Evolutionary conservation across 2,888 invertebrate species (phyloP).

Genomic region (Taenaris catops): DNA sequence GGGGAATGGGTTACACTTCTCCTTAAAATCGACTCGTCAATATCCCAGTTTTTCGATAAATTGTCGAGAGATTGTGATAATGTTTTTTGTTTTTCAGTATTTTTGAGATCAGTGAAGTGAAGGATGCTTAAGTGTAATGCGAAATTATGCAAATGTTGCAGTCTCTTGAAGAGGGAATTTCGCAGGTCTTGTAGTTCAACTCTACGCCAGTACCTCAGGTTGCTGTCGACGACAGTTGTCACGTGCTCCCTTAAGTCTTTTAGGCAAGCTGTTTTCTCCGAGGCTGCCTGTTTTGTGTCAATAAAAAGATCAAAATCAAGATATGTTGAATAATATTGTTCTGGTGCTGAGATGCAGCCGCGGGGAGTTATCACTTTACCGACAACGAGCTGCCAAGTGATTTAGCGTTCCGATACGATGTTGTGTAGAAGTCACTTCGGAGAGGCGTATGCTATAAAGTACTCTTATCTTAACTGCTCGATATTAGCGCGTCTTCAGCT

Average conservation of each 20-base stretch:
- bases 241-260: conserved; percentile 72
- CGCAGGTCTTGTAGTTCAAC: conserved; percentile 43
- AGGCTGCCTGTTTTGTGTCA: conserved; percentile 45
- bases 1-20: conserved; percentile 34
- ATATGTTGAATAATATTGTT: no score
- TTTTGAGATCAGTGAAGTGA: conserved; percentile 49
- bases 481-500: no score
- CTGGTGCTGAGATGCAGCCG: no score
- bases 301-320: conserved; percentile 15
- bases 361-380: no score
- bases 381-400: no score
- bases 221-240: conserved; percentile 65
- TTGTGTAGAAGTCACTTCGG: no score
- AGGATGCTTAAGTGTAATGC: conserved; percentile 56
- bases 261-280: conserved; percentile 64
- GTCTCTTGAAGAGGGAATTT: conserved; percentile 52
- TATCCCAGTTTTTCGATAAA: conserved; percentile 54
- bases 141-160: conserved; percentile 57
- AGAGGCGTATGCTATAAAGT: no score
- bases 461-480: no score
- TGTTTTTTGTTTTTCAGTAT: conserved; percentile 37
- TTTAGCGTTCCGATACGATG: no score
- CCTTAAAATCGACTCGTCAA: conserved; percentile 46
- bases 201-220: conserved; percentile 75
- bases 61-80: conserved; percentile 43